Percentiles rank a stretch among this genome's conserved stretches.
phyloP scores from a whole-genome alignment of 2,888 invertebrate species.

The Drosophila percnosoma region DNA sequence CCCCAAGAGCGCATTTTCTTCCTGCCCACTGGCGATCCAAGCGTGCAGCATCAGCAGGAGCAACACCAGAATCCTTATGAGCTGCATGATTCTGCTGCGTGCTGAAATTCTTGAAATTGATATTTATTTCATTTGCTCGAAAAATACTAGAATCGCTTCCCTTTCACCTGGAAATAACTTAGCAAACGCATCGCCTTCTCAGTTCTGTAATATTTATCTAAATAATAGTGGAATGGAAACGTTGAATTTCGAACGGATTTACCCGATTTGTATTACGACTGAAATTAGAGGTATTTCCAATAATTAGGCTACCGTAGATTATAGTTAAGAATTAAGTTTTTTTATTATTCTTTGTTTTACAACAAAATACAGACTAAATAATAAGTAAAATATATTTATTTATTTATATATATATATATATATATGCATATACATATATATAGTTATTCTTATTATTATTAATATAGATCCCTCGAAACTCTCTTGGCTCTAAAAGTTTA shows the following conservation, averaged over 20 bases:
- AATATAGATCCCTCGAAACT: conserved; percentile 74
- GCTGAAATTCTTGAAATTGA: background rate
- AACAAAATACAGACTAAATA: conserved; percentile 81
- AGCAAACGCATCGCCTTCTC: background rate
- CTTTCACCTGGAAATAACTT: background rate
- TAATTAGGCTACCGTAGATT: conserved; percentile 2
- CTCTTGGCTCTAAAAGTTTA: conserved; percentile 75
- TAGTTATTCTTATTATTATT: conserved; percentile 76
- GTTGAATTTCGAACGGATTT: background rate
- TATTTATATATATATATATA: conserved; percentile 51
- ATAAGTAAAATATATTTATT: conserved; percentile 81
- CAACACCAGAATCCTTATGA: background rate
- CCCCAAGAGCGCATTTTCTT: background rate
- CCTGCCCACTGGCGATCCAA: background rate
- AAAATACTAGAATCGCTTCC: too few relatives aligned
- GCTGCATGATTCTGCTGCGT: conserved; percentile 15
- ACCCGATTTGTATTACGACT: background rate
- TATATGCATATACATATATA: conserved; percentile 20
- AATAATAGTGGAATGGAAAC: background rate
- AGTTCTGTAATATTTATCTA: background rate
- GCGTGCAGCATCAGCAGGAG: background rate
- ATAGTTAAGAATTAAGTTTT: conserved; percentile 70
- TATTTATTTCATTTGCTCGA: background rate
- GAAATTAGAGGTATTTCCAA: background rate
- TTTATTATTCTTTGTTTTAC: conserved; percentile 79